Conservation (phyloP, 2,797 vertebrate species). For the Acrocephalus scirpaceus region DNA sequence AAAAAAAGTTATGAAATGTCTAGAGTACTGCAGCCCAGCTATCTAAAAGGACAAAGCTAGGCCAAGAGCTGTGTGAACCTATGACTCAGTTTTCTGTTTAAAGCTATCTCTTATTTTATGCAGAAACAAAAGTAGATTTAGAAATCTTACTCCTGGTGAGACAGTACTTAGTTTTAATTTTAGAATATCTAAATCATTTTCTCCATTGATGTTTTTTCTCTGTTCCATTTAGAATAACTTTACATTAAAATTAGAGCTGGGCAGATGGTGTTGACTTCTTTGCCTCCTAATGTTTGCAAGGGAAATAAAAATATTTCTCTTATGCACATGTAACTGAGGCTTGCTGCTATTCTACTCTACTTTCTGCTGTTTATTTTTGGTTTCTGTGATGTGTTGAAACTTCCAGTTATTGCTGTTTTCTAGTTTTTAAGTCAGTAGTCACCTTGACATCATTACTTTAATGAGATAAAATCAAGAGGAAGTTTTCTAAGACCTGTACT, state of each 20-base stretch:
- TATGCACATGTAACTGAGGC: neutral
- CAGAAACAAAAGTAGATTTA: neutral
- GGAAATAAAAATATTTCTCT: slow-evolving; percentile 58
- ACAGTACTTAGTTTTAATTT: neutral
- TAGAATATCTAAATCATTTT: neutral
- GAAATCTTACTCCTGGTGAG: neutral
- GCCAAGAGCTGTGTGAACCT: neutral
- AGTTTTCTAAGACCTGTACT: neutral
- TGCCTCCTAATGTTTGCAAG: slow-evolving; percentile 24
- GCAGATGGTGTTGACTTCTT: slow-evolving; percentile 48
- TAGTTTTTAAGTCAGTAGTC: neutral
- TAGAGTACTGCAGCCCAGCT: neutral
- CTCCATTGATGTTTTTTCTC: neutral
- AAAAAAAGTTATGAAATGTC: neutral
- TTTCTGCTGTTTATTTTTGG: neutral
- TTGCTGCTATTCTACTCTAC: neutral
- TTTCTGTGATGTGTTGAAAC: neutral
- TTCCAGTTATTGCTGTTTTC: neutral
- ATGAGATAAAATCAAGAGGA: neutral
- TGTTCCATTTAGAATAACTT: slow-evolving; percentile 31
- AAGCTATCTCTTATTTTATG: neutral
- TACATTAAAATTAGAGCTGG: slow-evolving; percentile 35
- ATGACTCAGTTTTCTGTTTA: neutral
- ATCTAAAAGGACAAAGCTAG: neutral
- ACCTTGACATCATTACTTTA: neutral